phyloP scores from a whole-genome alignment of 2,797 vertebrate species.

The Anabacerthia variegaticeps region DNA sequence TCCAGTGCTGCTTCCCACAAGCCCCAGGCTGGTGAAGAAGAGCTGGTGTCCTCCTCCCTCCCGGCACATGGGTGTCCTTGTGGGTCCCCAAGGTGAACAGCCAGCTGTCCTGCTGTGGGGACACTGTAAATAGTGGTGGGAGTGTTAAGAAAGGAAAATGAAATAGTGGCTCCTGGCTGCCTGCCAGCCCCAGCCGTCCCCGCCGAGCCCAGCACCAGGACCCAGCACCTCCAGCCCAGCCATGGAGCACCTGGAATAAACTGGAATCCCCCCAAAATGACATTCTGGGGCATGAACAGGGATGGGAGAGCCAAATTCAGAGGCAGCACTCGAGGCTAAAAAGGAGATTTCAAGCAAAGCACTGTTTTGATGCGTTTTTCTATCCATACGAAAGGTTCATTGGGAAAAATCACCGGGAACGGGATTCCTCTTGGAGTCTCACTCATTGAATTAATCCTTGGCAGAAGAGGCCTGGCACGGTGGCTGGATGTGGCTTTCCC shows the following conservation, averaged over 20 bases:
- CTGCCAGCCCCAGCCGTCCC: neutral
- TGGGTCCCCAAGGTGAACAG: neutral
- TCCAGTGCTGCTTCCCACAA: neutral
- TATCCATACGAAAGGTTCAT: neutral
- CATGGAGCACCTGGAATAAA: neutral
- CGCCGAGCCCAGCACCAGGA: fast-evolving
- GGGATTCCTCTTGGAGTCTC: neutral
- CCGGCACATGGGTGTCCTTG: fast-evolving
- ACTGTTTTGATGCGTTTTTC: fast-evolving
- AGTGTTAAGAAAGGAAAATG: neutral
- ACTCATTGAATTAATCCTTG: neutral
- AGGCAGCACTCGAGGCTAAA: neutral
- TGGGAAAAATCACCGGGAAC: neutral
- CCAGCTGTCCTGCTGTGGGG: neutral
- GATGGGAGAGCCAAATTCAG: neutral
- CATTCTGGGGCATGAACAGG: neutral
- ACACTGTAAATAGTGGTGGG: slow-evolving; percentile 26
- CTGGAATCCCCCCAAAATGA: fast-evolving
- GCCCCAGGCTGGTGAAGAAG: neutral
- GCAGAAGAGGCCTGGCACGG: neutral
- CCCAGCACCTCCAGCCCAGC: neutral
- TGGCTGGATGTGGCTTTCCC: neutral
- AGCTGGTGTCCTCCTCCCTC: neutral
- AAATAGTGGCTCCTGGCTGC: neutral
- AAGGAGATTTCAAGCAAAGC: neutral